Base-by-base conservation (phyloP, 1,140 invertebrate species). In the Tyrophagus putrescentiae region DNA sequence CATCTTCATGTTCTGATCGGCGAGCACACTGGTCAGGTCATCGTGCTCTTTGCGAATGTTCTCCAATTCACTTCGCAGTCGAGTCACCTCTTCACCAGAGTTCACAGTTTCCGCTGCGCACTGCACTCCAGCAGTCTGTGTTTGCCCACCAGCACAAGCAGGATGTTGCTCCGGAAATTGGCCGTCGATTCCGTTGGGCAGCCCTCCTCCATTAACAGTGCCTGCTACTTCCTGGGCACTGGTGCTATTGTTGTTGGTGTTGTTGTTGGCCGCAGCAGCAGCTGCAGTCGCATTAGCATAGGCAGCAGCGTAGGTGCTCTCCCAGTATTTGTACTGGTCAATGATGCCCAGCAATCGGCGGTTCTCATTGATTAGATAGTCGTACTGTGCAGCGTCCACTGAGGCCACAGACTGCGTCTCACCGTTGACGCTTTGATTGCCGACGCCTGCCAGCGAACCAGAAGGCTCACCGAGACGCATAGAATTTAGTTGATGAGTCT, bases 31-130 rank as follows among this genome's bases (percentile, higher is more conserved):
- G 21, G 95, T 72, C 62, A 94, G 72, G 74, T 94, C 86, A 65
- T 94, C 90, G 71, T 93, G 89, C 69, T 95, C 90, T 69, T 84
- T 90, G 68, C 79, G 81, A 41, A 87, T 69, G 62, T 76, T 29
- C 83, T 59, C 79, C 60, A 89, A 67, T 62, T 90, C 80, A 0
- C 72, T 69, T 45, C 69, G 62, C 9, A 74, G 32, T 63, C 70
- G n/a, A n/a, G n/a, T 69, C 57, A 72, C 68, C 39, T 57, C 57
- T 59, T 66, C 60, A 57, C 68, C 39, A 50, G 57, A 62, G 27
- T 56, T 25, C 64, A 65, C 34, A 70, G 65, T 32, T 70, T 70
- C 41, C 71, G 68, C 59, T 71, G 68, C 23, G 70, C 5, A 6
- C 6, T 48, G 25, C n/a, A n/a, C 44, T 59, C 25, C 1, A 11